phyloP scores from a whole-genome alignment of 1,140 invertebrate genomes.

The Macrostomum lignano region DNA sequence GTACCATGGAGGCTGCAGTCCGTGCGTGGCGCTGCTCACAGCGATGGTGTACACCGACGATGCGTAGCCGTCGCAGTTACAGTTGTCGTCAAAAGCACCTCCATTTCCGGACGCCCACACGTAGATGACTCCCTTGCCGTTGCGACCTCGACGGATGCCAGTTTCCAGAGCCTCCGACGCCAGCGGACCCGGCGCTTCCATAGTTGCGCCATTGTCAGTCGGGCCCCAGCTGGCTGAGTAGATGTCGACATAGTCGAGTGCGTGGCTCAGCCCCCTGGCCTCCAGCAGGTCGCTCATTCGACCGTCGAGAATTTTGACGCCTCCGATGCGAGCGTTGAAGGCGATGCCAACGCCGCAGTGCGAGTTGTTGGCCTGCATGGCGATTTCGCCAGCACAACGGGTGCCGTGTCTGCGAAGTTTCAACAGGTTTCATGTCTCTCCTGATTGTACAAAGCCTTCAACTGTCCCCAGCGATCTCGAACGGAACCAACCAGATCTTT shows the following conservation, averaged over 20 bases:
- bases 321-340: conserved; percentile 63
- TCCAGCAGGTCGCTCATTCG: conserved; percentile 93
- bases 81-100: conserved; percentile 24
- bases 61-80: conserved; percentile 28
- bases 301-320: conserved; percentile 49
- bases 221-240: conserved; percentile 86
- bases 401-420: conserved; percentile 90
- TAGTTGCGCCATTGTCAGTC: conserved; percentile 48
- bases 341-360: conserved; percentile 82
- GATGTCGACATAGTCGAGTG: conserved; percentile 82
- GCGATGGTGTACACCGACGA: conserved; percentile 23
- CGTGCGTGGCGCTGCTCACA: conserved; percentile 20
- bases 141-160: conserved; percentile 30
- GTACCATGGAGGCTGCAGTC: conserved; percentile 3
- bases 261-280: conserved; percentile 63
- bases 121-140: conserved; percentile 23
- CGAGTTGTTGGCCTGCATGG: conserved; percentile 76
- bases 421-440: no score
- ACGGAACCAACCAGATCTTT: no score
- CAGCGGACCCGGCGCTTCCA: conserved; percentile 54
- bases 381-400: conserved; percentile 90
- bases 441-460: no score
- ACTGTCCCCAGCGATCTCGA: no score
- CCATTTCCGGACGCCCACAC: conserved; percentile 32
- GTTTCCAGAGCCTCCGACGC: conserved; percentile 42